phyloP scores from a whole-genome alignment of 2,797 vertebrate species.

The Gallinago stenura region DNA sequence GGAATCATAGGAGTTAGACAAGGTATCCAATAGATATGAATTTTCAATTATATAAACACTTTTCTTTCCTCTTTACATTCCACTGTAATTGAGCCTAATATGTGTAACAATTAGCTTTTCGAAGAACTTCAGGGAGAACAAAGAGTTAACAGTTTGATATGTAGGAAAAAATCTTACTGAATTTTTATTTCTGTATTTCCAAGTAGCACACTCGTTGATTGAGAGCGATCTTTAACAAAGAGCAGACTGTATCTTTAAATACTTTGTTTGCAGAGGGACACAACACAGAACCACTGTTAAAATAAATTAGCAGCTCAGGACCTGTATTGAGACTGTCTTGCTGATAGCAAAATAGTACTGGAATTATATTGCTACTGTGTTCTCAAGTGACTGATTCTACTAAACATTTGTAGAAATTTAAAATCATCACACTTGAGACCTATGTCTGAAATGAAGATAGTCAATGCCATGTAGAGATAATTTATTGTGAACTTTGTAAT shows the following conservation, averaged over 20 bases:
- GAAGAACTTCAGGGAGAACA: neutral
- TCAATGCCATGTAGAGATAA: slow-evolving; percentile 21
- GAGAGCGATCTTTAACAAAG: neutral
- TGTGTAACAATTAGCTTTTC: neutral
- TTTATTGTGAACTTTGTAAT: slow-evolving; percentile 27
- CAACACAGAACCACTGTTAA: neutral
- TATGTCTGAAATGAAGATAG: neutral
- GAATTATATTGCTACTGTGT: neutral
- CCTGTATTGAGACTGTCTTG: neutral
- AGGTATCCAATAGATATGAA: neutral
- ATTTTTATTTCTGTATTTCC: neutral
- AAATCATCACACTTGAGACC: neutral
- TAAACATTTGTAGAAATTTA: neutral
- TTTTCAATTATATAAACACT: neutral
- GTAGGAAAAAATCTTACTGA: neutral
- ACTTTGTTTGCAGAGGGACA: neutral
- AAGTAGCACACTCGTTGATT: neutral
- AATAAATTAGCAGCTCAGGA: neutral
- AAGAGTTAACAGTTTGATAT: neutral
- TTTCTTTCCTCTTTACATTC: neutral
- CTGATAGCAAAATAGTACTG: neutral
- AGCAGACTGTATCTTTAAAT: neutral
- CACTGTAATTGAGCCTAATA: neutral
- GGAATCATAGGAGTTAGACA: neutral
- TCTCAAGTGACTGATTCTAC: slow-evolving; percentile 5